Conservation (phyloP, 1,140 invertebrate species). For the Globodera ellingtonae region DNA sequence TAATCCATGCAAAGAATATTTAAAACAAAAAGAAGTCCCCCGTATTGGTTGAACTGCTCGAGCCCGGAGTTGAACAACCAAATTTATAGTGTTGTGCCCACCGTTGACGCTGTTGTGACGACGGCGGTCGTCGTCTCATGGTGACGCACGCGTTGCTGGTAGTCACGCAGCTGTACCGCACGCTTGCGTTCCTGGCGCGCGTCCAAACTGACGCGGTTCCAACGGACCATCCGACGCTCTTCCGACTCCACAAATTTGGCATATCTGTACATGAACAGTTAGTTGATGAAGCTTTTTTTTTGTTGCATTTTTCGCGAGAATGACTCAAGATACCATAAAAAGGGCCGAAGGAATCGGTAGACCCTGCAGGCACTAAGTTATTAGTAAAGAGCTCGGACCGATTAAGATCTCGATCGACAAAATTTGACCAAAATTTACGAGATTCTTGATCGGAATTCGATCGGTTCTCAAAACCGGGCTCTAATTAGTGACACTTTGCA, state of each 20-base stretch:
- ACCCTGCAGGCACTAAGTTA: too few species aligned
- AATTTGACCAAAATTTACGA: too few species aligned
- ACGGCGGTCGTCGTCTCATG: neutral
- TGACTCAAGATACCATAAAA: too few species aligned
- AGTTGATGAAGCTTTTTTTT: too few species aligned
- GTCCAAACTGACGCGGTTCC: constrained; percentile 31
- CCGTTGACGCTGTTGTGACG: constrained; percentile 7
- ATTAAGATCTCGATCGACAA: too few species aligned
- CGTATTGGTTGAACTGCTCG: neutral
- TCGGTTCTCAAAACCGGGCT: too few species aligned
- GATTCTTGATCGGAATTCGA: too few species aligned
- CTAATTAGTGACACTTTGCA: too few species aligned
- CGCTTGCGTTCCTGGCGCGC: constrained; percentile 46
- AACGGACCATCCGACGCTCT: constrained; percentile 39
- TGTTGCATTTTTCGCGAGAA: neutral
- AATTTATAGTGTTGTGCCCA: constrained; percentile 1
- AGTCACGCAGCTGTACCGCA: constrained; percentile 17
- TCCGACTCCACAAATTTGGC: constrained; percentile 49
- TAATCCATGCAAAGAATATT: constrained; percentile 5
- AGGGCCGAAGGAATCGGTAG: too few species aligned
- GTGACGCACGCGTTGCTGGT: constrained; percentile 28
- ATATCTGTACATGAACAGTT: constrained; percentile 35
- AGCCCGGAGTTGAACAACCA: neutral
- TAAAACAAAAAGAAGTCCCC: constrained; percentile 13
- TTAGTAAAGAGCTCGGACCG: too few species aligned